Percentiles rank a stretch among this genome's conserved stretches.
These are phyloP conservation scores for Scaptomyza hsui DNA, from an alignment of 1,140 invertebrate genomes.

Conservation along the genomic window DNA sequence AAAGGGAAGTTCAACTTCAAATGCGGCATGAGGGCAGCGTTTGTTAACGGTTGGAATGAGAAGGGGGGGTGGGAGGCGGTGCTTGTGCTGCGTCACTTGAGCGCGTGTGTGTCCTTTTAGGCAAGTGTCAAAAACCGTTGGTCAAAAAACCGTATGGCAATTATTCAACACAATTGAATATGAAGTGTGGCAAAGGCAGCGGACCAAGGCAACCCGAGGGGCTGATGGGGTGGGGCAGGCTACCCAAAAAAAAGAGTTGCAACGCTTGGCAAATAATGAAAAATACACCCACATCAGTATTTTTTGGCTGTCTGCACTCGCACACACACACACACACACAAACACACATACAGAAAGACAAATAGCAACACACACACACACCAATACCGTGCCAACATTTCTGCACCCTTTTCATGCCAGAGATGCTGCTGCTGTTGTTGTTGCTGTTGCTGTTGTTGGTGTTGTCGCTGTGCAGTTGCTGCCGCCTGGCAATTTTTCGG, in stretches of 20 bases:
- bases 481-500: conserved; percentile 83
- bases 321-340: conserved; percentile 35
- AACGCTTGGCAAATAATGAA: conserved; percentile 79
- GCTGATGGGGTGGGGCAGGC: background rate
- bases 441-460: conserved; percentile 51
- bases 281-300: conserved; percentile 82
- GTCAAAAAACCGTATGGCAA: conserved; percentile 84
- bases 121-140: conserved; percentile 84
- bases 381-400: conserved; percentile 50
- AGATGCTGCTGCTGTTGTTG: conserved; percentile 21
- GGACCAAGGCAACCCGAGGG: conserved; percentile 14
- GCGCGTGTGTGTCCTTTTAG: conserved; percentile 79
- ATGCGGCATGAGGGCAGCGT: conserved; percentile 63
- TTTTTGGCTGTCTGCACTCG: conserved; percentile 78
- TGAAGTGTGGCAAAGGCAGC: conserved; percentile 81
- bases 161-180: conserved; percentile 84
- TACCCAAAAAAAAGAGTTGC: conserved; percentile 63
- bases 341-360: conserved; percentile 23
- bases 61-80: background rate
- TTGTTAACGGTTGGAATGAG: conserved; percentile 4
- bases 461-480: conserved; percentile 66
- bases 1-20: conserved; percentile 69
- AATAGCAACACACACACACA: conserved; percentile 19
- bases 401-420: conserved; percentile 72
- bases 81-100: conserved; percentile 56